phyloP scores from a whole-genome alignment of 2,113 vertebrate genomes.

The Ptilonorhynchus violaceus region DNA sequence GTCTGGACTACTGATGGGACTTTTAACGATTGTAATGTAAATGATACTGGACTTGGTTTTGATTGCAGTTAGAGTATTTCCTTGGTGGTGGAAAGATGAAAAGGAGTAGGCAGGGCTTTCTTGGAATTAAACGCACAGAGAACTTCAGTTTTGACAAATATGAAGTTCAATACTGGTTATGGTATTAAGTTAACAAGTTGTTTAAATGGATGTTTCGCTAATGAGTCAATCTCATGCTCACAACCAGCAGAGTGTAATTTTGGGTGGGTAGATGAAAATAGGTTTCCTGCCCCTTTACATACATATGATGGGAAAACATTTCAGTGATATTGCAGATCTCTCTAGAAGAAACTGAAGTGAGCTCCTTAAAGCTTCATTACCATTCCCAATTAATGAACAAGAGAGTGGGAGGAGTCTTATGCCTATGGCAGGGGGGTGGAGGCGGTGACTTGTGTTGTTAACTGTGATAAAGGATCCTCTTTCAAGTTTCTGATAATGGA shows the following conservation, averaged over 20 bases:
- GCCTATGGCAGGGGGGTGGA: neutral
- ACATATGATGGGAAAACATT: neutral
- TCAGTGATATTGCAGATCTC: neutral
- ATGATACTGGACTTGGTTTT: slow-evolving; percentile 4
- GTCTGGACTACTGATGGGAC: slow-evolving; percentile 6
- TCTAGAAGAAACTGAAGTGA: neutral
- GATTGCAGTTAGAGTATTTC: slow-evolving; percentile 18
- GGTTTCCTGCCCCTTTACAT: neutral
- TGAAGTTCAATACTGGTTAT: neutral
- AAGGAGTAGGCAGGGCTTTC: slow-evolving; percentile 8
- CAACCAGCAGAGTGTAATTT: neutral
- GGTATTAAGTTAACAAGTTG: slow-evolving; percentile 3
- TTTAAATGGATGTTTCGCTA: neutral
- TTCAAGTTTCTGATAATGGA: neutral
- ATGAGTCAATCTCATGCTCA: neutral
- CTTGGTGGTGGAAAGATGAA: slow-evolving; percentile 40
- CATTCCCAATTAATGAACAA: neutral
- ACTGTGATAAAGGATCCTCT: neutral
- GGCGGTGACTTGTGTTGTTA: neutral
- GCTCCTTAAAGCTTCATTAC: neutral
- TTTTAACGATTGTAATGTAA: slow-evolving; percentile 14
- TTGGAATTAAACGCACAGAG: neutral
- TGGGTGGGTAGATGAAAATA: neutral
- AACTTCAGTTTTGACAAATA: slow-evolving; percentile 38
- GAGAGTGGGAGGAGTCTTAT: neutral